Conservation (phyloP, 2,888 invertebrate species). For the Galerucella pusilla region DNA sequence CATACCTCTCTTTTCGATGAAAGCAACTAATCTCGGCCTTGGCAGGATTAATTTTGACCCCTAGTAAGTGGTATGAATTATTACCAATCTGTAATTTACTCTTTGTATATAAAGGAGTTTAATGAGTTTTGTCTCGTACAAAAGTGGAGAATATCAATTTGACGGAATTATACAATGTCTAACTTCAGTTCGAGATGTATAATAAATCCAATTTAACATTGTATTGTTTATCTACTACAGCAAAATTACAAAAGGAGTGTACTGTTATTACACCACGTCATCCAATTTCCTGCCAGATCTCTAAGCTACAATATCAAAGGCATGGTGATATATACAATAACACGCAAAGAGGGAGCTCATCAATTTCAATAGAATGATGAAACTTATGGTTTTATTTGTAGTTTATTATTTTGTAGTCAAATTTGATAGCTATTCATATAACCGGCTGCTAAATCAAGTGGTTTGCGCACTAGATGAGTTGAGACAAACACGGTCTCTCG, state of each 20-base stretch:
- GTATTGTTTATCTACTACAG: not conserved
- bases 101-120: not conserved
- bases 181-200: not conserved
- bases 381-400: not conserved
- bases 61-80: no score
- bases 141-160: not conserved
- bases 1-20: no score
- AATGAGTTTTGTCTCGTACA: no score
- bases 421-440: no score
- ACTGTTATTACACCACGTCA: not conserved
- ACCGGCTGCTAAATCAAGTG: no score
- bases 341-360: not conserved
- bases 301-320: conserved; percentile 1
- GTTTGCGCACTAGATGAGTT: no score
- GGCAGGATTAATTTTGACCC: no score
- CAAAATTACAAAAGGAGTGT: not conserved
- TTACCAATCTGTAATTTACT: no score
- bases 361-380: not conserved
- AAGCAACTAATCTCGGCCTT: no score
- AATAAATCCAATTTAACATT: not conserved
- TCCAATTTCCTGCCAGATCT: not conserved
- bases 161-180: no score
- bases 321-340: not conserved
- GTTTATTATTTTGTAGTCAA: not conserved
- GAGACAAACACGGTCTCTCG: no score